These are phyloP conservation scores for Sphaeramia orbicularis DNA, from an alignment of 2,797 vertebrate genomes.

Conservation along the genomic window DNA sequence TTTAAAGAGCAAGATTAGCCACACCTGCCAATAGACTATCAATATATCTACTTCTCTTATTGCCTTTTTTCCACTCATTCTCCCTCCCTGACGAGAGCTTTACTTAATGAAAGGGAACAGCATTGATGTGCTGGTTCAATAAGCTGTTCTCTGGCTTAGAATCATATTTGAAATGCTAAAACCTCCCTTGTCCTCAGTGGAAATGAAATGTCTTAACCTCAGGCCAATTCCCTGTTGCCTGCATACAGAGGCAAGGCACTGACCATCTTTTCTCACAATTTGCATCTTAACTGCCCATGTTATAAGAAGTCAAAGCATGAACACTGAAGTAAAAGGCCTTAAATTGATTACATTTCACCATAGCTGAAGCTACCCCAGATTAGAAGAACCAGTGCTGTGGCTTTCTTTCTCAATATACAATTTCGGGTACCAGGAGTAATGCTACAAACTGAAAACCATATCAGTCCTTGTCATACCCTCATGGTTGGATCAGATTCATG, in stretches of 20 bases:
- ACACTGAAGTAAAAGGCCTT: slow-evolving; percentile 24
- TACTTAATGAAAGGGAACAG: slow-evolving; percentile 75
- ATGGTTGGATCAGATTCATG: slow-evolving; percentile 21
- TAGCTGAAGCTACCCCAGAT: slow-evolving; percentile 14
- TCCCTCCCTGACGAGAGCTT: slow-evolving; percentile 63
- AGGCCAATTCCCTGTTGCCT: slow-evolving; percentile 34
- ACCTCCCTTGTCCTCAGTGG: slow-evolving; percentile 47
- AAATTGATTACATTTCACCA: slow-evolving; percentile 21
- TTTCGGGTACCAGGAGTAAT: slow-evolving; percentile 16
- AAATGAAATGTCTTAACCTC: slow-evolving; percentile 66
- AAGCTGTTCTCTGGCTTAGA: slow-evolving; percentile 52
- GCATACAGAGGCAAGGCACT: slow-evolving; percentile 29
- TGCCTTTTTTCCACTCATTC: slow-evolving; percentile 52
- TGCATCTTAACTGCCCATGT: slow-evolving; percentile 19
- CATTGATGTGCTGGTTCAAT: slow-evolving; percentile 72
- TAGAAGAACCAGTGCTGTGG: slow-evolving; percentile 7
- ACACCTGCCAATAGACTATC: slow-evolving; percentile 74
- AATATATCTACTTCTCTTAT: slow-evolving; percentile 68
- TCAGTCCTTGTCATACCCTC: background rate
- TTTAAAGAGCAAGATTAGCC: slow-evolving; percentile 63
- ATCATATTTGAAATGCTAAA: slow-evolving; percentile 67
- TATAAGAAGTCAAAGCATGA: slow-evolving; percentile 27
- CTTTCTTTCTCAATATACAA: slow-evolving; percentile 7
- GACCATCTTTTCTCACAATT: slow-evolving; percentile 33
- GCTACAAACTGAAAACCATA: slow-evolving; percentile 1